Conservation (phyloP, 2,797 vertebrate species). For the Tiaroga cobitis region DNA sequence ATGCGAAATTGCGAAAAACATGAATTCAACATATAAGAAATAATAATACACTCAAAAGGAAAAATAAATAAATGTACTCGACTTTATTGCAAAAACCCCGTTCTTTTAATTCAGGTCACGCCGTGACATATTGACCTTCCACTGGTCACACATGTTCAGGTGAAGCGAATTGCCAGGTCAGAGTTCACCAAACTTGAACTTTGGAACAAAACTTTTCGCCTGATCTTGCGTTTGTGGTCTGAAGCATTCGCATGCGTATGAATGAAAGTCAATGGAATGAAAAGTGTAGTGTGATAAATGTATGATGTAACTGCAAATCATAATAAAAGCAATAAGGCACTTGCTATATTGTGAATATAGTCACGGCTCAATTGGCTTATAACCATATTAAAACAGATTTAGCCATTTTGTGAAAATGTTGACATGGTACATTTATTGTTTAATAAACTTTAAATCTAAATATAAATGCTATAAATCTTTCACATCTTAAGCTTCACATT, state of each 20-base stretch:
- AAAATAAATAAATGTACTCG: too few relatives aligned
- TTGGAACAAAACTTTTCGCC: too few relatives aligned
- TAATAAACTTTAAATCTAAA: background rate
- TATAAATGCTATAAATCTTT: background rate
- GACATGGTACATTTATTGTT: background rate
- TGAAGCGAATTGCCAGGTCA: background rate
- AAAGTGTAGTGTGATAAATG: too few relatives aligned
- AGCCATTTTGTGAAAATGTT: background rate
- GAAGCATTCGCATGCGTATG: too few relatives aligned
- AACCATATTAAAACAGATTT: background rate
- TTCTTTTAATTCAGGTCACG: too few relatives aligned
- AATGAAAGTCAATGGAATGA: too few relatives aligned
- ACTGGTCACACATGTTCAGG: background rate
- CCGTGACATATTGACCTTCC: too few relatives aligned
- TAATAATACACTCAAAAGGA: background rate
- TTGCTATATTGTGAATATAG: background rate
- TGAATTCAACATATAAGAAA: too few relatives aligned
- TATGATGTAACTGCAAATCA: background rate
- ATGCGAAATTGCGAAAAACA: rapidly evolving
- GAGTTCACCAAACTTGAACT: background rate
- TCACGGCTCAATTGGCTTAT: background rate
- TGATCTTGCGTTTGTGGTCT: too few relatives aligned
- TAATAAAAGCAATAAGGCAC: background rate
- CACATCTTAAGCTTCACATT: background rate
- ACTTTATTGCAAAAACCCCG: too few relatives aligned